Conservation (phyloP, 2,888 invertebrate species). For the Spodoptera exigua region DNA sequence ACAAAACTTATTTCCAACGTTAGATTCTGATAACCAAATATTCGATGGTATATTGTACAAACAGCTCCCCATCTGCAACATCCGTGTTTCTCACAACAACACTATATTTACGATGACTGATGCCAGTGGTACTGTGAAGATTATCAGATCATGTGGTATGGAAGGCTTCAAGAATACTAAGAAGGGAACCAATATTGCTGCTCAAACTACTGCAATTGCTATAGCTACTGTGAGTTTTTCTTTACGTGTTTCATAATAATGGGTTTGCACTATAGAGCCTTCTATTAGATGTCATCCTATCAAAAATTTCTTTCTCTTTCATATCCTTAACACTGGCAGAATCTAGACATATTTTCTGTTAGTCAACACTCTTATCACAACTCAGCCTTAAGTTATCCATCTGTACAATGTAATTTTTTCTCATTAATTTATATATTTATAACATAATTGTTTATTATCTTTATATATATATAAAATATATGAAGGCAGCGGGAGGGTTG, state of each 20-base stretch:
- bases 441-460: too few species aligned
- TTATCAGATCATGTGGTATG: constrained; percentile 94
- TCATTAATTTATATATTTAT: too few species aligned
- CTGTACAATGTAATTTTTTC: too few species aligned
- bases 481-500: too few species aligned
- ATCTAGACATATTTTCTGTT: too few species aligned
- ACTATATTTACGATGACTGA: constrained; percentile 95
- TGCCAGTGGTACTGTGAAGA: constrained; percentile 90
- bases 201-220: constrained; percentile 96
- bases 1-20: constrained; percentile 92
- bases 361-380: too few species aligned
- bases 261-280: too few species aligned
- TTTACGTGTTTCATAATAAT: background rate
- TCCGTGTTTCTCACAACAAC: constrained; percentile 95
- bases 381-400: too few species aligned
- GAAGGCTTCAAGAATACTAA: constrained; percentile 98
- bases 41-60: constrained; percentile 94
- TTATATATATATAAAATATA: too few species aligned
- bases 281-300: too few species aligned
- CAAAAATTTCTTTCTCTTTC: too few species aligned
- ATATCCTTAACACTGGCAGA: too few species aligned
- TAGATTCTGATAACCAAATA: constrained; percentile 91
- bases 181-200: constrained; percentile 99
- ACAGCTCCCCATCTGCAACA: constrained; percentile 94
- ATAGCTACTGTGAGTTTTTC: constrained; percentile 91